phyloP scores from a whole-genome alignment of 2,888 invertebrate genomes.

The Rhagium mordax region DNA sequence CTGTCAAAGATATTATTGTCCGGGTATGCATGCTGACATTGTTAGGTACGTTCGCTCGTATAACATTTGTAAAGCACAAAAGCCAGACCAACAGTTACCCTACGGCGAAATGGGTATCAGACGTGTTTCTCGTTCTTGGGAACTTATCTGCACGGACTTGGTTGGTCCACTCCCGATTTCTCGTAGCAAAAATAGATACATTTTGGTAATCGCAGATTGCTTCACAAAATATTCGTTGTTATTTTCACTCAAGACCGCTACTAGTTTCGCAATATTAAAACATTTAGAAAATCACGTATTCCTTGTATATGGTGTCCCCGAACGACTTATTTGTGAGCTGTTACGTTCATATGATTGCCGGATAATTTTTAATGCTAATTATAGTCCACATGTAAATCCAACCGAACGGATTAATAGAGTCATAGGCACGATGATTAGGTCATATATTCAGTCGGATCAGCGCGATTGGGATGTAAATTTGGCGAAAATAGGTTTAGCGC shows the following conservation, averaged over 20 bases:
- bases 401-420: constrained; percentile 60
- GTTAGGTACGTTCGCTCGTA: constrained; percentile 17
- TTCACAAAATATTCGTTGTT: constrained; percentile 37
- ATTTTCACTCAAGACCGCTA: constrained; percentile 33
- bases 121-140: constrained; percentile 26
- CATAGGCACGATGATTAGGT: constrained; percentile 53
- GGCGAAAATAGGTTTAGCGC: constrained; percentile 51
- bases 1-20: constrained; percentile 30
- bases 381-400: constrained; percentile 60
- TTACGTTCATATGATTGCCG: constrained; percentile 38
- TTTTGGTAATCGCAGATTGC: constrained; percentile 41
- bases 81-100: constrained; percentile 29
- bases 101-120: constrained; percentile 31
- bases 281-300: constrained; percentile 42
- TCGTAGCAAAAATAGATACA: constrained; percentile 20
- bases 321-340: constrained; percentile 45
- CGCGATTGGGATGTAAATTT: constrained; percentile 54
- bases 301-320: constrained; percentile 45
- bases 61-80: constrained; percentile 34
- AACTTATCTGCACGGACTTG: constrained; percentile 38
- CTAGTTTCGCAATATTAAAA: constrained; percentile 10
- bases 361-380: constrained; percentile 49
- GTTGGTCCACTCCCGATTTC: constrained; percentile 40
- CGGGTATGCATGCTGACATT: constrained; percentile 27
- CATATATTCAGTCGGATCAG: constrained; percentile 20